Evolutionary conservation across 2,113 vertebrate species (phyloP), one percentile per base, ranked within the genome.

Genomic region (Halichoerus grypus): DNA sequence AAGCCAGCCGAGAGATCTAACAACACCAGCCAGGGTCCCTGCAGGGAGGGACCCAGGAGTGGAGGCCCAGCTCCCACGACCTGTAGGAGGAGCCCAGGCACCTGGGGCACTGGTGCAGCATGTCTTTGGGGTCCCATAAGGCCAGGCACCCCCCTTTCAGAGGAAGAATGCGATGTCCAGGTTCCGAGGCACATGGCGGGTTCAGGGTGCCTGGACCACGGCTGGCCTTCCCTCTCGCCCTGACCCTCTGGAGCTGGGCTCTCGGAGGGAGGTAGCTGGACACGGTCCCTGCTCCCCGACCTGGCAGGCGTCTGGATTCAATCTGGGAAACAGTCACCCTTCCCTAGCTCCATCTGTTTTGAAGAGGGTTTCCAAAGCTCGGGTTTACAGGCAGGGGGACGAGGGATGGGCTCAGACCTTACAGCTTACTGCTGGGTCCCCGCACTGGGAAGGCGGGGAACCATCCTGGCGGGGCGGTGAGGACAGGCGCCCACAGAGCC

Each of bases 221-320:
- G 7, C 33, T 5, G 2, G 63, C n/a, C 21, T 12, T 21, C 46
- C 26, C 55, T 22, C n/a, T 16, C 0, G 0, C 16, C 57, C 46
- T 5, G 7, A 42, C 1, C 49, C 36, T n/a, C 59, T 13, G 5
- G 26, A 19, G 79, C 79, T 4, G 7, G 61, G 15, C 39, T 21
- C 91, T 13, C 1, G 0, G 14, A 3, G 15, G 11, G 21, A 31
- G 13, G 61, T 0, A 19, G 67, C 6, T 1, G 0, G 85, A 39
- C 13, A 0, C 3, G 12, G 7, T 14, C 55, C 10, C 22, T 0
- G 16, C 1, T 0, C 67, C 19, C 15, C 3, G 10, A 24, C 22
- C 18, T 2, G 36, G 8, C 36, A 13, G 79, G 18, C 5, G 8
- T 31, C 65, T 0, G 33, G 61, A 69, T 4, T 28, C 1, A 0